Percentiles rank a stretch among this genome's conserved stretches.
Conservation (phyloP, 2,888 invertebrate genomes). For the Aspidiotus rigidus region DNA sequence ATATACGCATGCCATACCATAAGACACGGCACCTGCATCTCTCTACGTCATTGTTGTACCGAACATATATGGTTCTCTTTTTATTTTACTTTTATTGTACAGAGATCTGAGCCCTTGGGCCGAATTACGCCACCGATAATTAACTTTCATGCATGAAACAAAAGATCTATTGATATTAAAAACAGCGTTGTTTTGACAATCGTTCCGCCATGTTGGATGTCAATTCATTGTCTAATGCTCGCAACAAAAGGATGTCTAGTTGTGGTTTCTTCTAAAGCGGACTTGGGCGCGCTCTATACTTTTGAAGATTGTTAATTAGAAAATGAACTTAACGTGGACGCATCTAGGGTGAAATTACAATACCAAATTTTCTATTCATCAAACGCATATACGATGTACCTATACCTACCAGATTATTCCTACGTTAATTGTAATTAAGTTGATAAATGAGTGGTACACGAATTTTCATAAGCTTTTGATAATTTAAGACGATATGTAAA, state of each 20-base stretch:
- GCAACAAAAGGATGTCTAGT: conserved; percentile 12
- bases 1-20: conserved; percentile 7
- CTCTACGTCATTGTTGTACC: conserved; percentile 7
- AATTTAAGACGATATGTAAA: too few relatives aligned
- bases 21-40: conserved; percentile 14
- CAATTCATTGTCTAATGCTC: conserved; percentile 11
- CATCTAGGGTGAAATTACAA: background rate
- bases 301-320: conserved; percentile 1
- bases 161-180: conserved; percentile 22
- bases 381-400: too few relatives aligned
- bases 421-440: too few relatives aligned
- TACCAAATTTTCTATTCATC: too few relatives aligned
- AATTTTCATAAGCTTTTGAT: too few relatives aligned
- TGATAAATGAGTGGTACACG: too few relatives aligned
- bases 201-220: conserved; percentile 26
- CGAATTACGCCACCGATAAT: conserved; percentile 32
- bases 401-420: too few relatives aligned
- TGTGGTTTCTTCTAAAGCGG: conserved; percentile 1
- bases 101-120: conserved; percentile 28
- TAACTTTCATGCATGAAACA: conserved; percentile 29
- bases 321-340: background rate
- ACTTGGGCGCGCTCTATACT: conserved; percentile 2
- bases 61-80: too few relatives aligned
- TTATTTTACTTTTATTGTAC: background rate
- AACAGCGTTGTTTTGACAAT: conserved; percentile 22